Percentiles rank a stretch among this genome's conserved stretches.
Conservation (phyloP, 2,113 vertebrate genomes). For the Scophthalmus maximus region DNA sequence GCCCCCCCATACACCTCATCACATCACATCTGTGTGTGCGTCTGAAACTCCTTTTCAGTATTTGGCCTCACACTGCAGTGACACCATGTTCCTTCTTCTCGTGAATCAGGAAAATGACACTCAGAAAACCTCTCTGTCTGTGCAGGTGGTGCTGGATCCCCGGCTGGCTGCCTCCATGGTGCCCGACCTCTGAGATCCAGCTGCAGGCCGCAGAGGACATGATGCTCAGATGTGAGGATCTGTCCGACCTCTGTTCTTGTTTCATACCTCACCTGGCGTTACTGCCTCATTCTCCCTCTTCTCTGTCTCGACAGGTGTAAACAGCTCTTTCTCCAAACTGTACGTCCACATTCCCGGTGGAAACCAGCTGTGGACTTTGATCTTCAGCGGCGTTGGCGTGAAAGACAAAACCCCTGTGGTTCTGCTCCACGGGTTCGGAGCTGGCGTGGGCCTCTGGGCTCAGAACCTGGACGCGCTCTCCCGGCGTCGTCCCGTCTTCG, state of each 20-base stretch:
- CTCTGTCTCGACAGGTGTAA: slow-evolving; percentile 82
- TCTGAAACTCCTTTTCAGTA: too few species aligned
- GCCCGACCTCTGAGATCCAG: slow-evolving; percentile 89
- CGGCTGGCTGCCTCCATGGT: slow-evolving; percentile 94
- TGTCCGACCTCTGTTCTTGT: neutral
- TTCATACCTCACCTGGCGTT: neutral
- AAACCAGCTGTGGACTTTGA: slow-evolving; percentile 92
- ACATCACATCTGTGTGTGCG: too few species aligned
- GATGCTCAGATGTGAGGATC: slow-evolving; percentile 91
- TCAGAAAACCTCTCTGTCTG: neutral
- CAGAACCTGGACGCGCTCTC: slow-evolving; percentile 93
- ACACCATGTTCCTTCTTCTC: neutral
- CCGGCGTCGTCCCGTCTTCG: slow-evolving; percentile 87
- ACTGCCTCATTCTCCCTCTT: neutral
- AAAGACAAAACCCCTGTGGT: slow-evolving; percentile 89
- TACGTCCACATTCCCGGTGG: slow-evolving; percentile 85
- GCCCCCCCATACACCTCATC: too few species aligned
- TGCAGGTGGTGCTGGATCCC: slow-evolving; percentile 91
- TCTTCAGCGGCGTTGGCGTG: slow-evolving; percentile 72
- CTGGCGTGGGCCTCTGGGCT: slow-evolving; percentile 94
- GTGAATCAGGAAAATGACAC: neutral
- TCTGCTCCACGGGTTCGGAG: slow-evolving; percentile 95
- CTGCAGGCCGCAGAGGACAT: slow-evolving; percentile 92
- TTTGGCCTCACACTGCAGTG: neutral
- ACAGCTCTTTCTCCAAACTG: slow-evolving; percentile 84